Base-by-base conservation (phyloP, 2,797 vertebrate species). In the Lindbergichthys nudifrons region DNA sequence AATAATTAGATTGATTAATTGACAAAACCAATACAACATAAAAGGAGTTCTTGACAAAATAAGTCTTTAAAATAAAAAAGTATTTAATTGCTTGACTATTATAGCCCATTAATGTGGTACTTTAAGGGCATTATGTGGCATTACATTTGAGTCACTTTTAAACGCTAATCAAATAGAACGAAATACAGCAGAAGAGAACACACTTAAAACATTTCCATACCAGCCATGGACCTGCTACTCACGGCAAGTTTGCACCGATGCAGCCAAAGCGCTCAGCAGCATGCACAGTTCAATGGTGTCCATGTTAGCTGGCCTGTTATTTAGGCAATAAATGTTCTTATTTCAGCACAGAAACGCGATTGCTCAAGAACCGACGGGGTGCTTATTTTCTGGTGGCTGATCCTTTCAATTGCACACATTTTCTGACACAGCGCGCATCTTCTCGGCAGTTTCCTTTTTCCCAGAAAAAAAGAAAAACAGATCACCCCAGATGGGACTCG, bases 401-500 rank as follows among this genome's bases (percentile, higher is more conserved):
- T 56, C 0, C 0, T 23, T 26, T 32, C 10, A 23, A 7, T 3
- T 16, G 11, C 5, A 32, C 43, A 18, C 5, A 69, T 43, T 1
- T 46, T 60, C 6, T 13, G 2, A 26, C 8, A 10, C 3, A 1
- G 18, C 5, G 19, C 10, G 57, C 1, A 3, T 36, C 2, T 2
- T 15, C 12, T 36, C 32, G 1, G 8, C 8, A 26, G 26, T 26
- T 26, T 26, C 26, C 26, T 26, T 9, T 36, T 36, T 36, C 32
- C 8, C 32, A 36, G 8, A 36, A 1, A 0, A 0, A 16, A 0
- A 3, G 2, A 2, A 59, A 70, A 69, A 50, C 0, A 0, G 3
- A 1, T 0, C 85, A 88, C 84, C 85, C 83, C 85, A 92, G 83
- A 90, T 85, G 84, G 88, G 85, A 91, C 83, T 83, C 76, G 81